These are phyloP conservation scores for Meles meles DNA, from an alignment of 2,113 vertebrate species.

Conservation along the genomic window DNA sequence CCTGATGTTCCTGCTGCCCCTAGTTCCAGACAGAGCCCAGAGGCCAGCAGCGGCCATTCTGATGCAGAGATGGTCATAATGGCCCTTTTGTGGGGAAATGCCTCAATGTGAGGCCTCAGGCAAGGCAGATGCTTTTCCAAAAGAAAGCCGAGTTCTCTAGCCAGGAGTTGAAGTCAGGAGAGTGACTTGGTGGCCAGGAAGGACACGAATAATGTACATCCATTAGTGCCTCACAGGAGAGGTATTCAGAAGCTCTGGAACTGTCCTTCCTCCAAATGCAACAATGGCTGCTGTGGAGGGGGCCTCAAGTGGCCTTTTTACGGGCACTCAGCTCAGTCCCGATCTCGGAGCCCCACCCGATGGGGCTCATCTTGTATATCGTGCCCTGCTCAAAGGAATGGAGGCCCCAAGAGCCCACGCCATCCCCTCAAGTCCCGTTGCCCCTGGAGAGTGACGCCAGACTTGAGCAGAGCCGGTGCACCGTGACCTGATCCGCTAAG, in stretches of 20 bases:
- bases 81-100: not conserved
- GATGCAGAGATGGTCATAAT: not conserved
- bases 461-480: not conserved
- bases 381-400: not conserved
- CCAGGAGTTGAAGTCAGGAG: not conserved
- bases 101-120: not conserved
- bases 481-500: not conserved
- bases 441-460: not conserved
- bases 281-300: not conserved
- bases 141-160: slow-evolving; percentile 35
- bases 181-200: not conserved
- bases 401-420: not conserved
- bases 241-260: not conserved
- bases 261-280: not conserved
- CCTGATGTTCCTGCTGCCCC: not conserved
- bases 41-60: not conserved
- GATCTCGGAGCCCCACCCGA: not conserved
- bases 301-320: slow-evolving; percentile 41
- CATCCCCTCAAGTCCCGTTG: not conserved
- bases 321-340: not conserved
- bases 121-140: not conserved
- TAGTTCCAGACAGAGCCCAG: not conserved
- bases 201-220: slow-evolving; percentile 43
- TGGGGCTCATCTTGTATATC: not conserved
- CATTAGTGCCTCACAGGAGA: slow-evolving; percentile 50